A percentile compares a stretch with the other conserved stretches of the same genome.
These are phyloP conservation scores for Ennomos erosarius DNA, from an alignment of 2,888 invertebrate genomes.

Conservation along the genomic window DNA sequence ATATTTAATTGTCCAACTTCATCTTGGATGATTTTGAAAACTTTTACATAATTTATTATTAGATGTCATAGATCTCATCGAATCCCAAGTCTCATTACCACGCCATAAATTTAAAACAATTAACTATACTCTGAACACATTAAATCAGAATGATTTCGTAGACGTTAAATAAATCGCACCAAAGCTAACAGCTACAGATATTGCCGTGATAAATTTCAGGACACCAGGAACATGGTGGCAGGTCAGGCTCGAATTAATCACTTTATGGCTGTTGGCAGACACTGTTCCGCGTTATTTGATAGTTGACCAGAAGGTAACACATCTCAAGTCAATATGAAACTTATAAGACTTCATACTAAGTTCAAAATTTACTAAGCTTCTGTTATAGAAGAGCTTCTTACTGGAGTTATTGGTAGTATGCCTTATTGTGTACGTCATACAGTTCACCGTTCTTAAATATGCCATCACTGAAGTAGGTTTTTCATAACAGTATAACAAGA, in stretches of 20 bases:
- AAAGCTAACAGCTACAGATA: slow-evolving; percentile 32
- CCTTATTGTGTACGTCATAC: neutral
- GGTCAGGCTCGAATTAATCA: slow-evolving; percentile 63
- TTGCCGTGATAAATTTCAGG: slow-evolving; percentile 46
- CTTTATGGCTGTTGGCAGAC: slow-evolving; percentile 49
- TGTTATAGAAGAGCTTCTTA: neutral
- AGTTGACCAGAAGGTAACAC: slow-evolving; percentile 31
- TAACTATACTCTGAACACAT: slow-evolving; percentile 10
- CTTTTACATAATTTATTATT: no score
- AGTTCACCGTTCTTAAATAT: neutral
- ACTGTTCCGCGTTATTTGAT: slow-evolving; percentile 53
- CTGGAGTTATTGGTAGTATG: neutral
- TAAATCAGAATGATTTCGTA: slow-evolving; percentile 24
- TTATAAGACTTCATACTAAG: neutral
- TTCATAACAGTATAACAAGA: no score
- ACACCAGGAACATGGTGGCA: slow-evolving; percentile 54
- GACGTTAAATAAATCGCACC: slow-evolving; percentile 24
- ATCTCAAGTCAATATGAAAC: slow-evolving; percentile 2
- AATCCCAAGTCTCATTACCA: neutral
- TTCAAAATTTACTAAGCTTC: neutral
- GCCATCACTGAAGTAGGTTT: no score
- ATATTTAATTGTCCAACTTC: no score
- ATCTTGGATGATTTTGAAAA: no score
- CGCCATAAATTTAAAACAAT: slow-evolving; percentile 16
- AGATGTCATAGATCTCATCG: no score